Conservation (phyloP, 2,888 invertebrate genomes). For the Hedya salicella region DNA sequence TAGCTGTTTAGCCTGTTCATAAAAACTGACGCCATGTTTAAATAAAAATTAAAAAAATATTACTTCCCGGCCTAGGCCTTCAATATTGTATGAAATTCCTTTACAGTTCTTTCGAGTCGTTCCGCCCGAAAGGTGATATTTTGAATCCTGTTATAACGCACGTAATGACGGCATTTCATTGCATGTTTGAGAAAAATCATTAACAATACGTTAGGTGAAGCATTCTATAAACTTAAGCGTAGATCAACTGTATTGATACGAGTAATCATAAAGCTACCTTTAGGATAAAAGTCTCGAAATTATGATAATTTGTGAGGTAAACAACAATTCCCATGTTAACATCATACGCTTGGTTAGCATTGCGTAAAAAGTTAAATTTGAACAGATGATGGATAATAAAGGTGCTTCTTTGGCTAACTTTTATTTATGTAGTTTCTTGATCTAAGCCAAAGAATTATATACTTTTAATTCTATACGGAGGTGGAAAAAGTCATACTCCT, state of each 20-base stretch:
- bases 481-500: too few relatives aligned
- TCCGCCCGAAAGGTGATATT: too few relatives aligned
- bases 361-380: conserved; percentile 19
- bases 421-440: neutral
- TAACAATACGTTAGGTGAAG: too few relatives aligned
- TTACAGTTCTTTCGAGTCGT: too few relatives aligned
- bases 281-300: neutral
- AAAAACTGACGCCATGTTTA: too few relatives aligned
- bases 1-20: too few relatives aligned
- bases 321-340: conserved; percentile 7
- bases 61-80: too few relatives aligned
- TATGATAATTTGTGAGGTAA: conserved; percentile 29
- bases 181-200: too few relatives aligned
- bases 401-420: neutral
- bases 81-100: too few relatives aligned
- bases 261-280: neutral
- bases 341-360: conserved; percentile 23
- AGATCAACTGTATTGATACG: conserved; percentile 14
- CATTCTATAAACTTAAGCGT: neutral
- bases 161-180: too few relatives aligned
- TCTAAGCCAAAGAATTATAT: neutral
- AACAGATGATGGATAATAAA: neutral
- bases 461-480: neutral
- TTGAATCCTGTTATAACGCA: too few relatives aligned
- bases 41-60: too few relatives aligned